These are phyloP conservation scores for Drosophila kanekoi DNA, from an alignment of 2,888 invertebrate genomes.

Conservation along the genomic window DNA sequence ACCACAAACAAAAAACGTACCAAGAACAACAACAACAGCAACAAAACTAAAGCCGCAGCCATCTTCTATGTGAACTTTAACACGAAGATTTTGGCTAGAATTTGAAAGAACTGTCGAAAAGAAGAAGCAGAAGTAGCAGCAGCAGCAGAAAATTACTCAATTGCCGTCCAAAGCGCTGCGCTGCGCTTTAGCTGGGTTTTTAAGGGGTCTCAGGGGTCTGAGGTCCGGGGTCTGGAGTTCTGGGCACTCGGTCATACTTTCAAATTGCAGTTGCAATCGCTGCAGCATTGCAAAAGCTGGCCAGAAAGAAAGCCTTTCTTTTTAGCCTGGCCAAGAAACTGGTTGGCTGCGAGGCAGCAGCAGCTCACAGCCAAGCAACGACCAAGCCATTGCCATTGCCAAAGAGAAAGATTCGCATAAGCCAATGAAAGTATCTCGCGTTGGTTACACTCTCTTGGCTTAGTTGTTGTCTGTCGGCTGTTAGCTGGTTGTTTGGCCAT, in stretches of 20 bases:
- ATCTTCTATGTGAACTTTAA: conserved; percentile 67
- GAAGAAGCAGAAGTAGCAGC: conserved; percentile 24
- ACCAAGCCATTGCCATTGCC: conserved; percentile 47
- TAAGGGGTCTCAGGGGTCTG: no score
- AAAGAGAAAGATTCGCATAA: conserved; percentile 69
- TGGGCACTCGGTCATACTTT: conserved; percentile 74
- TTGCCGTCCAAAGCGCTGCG: conserved; percentile 23
- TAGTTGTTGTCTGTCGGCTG: conserved; percentile 37
- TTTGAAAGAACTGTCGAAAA: conserved; percentile 42
- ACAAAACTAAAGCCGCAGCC: conserved; percentile 28
- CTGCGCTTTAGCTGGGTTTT: no score
- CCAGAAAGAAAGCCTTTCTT: conserved; percentile 83
- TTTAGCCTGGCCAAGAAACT: conserved; percentile 75
- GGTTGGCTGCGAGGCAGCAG: conserved; percentile 57
- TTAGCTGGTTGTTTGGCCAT: conserved; percentile 22
- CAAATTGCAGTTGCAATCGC: conserved; percentile 70
- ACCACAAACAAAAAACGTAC: conserved; percentile 68
- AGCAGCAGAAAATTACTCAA: conserved; percentile 61
- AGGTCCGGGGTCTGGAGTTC: conserved; percentile 11
- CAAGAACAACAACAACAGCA: conserved; percentile 22
- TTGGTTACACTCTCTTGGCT: conserved; percentile 65
- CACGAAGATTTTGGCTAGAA: conserved; percentile 55
- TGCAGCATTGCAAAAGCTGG: conserved; percentile 43
- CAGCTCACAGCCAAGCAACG: conserved; percentile 1
- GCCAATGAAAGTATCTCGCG: conserved; percentile 74